Conservation (phyloP, 1,140 invertebrate species). For the Aporrectodea caliginosa region DNA sequence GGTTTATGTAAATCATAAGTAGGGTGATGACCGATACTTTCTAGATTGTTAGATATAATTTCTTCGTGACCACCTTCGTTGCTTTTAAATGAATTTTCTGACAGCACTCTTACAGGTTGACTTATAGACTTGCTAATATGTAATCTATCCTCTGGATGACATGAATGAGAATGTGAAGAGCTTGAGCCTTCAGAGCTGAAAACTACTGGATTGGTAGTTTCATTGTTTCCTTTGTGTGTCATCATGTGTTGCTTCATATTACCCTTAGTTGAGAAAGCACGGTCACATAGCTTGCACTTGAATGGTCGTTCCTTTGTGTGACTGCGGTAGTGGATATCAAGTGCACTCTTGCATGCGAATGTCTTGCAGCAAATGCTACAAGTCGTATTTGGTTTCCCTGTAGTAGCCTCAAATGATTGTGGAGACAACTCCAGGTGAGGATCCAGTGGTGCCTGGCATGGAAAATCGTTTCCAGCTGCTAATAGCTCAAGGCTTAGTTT, state of each 20-base stretch:
- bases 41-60: too few species aligned
- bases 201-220: slow-evolving; percentile 1
- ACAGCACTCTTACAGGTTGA: too few species aligned
- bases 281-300: slow-evolving; percentile 94
- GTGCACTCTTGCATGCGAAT: slow-evolving; percentile 93
- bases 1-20: too few species aligned
- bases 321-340: slow-evolving; percentile 95
- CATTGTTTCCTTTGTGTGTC: slow-evolving; percentile 89
- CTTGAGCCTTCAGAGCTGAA: slow-evolving; percentile 54
- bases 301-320: slow-evolving; percentile 98
- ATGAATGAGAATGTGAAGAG: neutral
- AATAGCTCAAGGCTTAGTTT: neutral
- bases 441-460: neutral
- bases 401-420: slow-evolving; percentile 18
- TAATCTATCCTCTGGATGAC: neutral
- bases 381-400: slow-evolving; percentile 79
- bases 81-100: too few species aligned
- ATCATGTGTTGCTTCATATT: slow-evolving; percentile 98
- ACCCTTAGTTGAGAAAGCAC: slow-evolving; percentile 94
- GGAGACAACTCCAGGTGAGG: slow-evolving; percentile 10
- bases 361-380: slow-evolving; percentile 98
- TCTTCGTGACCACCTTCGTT: too few species aligned
- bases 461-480: neutral
- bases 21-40: too few species aligned
- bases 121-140: too few species aligned